Conservation (phyloP, 2,888 invertebrate species). For the Perithous albicinctus region DNA sequence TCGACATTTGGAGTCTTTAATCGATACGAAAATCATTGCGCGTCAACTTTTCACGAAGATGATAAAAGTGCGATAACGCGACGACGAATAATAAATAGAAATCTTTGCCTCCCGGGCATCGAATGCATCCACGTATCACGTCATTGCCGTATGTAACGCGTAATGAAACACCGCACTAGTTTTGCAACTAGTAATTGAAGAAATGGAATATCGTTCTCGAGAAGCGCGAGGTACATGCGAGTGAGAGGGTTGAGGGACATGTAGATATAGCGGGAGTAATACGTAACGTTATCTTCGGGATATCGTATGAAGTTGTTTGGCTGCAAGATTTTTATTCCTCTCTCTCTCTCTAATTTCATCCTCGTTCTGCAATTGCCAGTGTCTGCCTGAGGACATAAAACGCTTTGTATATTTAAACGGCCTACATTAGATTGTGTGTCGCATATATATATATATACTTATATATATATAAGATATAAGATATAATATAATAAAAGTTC, state of each 20-base stretch:
- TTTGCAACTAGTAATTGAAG: conserved; percentile 59
- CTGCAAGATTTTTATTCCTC: conserved; percentile 35
- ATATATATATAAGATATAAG: no score
- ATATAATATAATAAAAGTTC: conserved; percentile 8
- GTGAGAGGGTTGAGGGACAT: conserved; percentile 42
- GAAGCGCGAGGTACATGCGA: conserved; percentile 46
- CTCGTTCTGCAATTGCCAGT: conserved; percentile 20
- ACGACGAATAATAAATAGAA: conserved; percentile 8
- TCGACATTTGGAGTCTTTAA: not conserved
- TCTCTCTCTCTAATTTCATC: conserved; percentile 31
- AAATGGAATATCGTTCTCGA: conserved; percentile 60
- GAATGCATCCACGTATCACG: conserved; percentile 8
- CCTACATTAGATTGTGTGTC: conserved; percentile 41
- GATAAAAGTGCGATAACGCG: conserved; percentile 17
- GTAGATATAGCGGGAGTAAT: conserved; percentile 37
- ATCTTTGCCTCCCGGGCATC: conserved; percentile 10
- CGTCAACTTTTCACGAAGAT: not conserved
- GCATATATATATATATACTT: not conserved
- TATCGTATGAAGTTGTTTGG: conserved; percentile 65
- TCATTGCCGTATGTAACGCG: conserved; percentile 27
- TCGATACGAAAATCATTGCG: not conserved
- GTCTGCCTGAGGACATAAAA: conserved; percentile 39
- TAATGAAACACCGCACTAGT: conserved; percentile 55
- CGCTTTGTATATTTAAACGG: conserved; percentile 42
- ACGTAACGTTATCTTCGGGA: conserved; percentile 63